Evolutionary conservation across 1,140 invertebrate species (phyloP).

Genomic region (Latrodectus geometricus): DNA sequence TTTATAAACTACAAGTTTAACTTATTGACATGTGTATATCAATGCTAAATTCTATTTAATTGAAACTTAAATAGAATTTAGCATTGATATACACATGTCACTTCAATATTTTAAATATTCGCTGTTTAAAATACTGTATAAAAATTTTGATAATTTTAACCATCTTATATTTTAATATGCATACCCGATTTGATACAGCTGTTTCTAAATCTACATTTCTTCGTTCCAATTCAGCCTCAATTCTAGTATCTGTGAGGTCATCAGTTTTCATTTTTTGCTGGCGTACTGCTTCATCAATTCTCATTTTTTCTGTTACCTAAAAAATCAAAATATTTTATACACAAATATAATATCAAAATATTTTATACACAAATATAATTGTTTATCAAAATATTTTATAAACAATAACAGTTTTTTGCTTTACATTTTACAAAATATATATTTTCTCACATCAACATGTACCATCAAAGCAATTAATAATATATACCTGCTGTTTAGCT

Average conservation of each 20-base stretch:
- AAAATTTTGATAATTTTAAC: too few relatives aligned
- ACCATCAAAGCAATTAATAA: not conserved
- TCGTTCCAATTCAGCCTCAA: slow-evolving; percentile 35
- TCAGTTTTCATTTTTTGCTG: slow-evolving; percentile 37
- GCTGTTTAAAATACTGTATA: too few relatives aligned
- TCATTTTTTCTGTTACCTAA: slow-evolving; percentile 48
- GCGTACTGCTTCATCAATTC: slow-evolving; percentile 45
- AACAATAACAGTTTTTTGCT: not conserved
- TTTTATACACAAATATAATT: not conserved
- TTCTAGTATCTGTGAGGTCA: not conserved
- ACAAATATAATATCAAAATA: not conserved
- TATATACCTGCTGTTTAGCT: slow-evolving; percentile 69
- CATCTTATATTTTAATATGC: not conserved
- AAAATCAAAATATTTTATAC: slow-evolving; percentile 18
- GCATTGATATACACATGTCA: too few relatives aligned
- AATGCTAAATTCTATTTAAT: too few relatives aligned
- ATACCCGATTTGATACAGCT: slow-evolving; percentile 39
- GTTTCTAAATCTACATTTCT: slow-evolving; percentile 35
- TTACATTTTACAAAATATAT: too few relatives aligned
- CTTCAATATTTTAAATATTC: too few relatives aligned
- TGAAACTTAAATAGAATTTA: too few relatives aligned
- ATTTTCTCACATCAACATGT: too few relatives aligned
- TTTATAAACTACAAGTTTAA: too few relatives aligned
- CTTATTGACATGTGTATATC: too few relatives aligned
- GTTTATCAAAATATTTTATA: not conserved